Base-by-base conservation (phyloP, 2,888 invertebrate genomes). In the Augochlorella aurata region DNA sequence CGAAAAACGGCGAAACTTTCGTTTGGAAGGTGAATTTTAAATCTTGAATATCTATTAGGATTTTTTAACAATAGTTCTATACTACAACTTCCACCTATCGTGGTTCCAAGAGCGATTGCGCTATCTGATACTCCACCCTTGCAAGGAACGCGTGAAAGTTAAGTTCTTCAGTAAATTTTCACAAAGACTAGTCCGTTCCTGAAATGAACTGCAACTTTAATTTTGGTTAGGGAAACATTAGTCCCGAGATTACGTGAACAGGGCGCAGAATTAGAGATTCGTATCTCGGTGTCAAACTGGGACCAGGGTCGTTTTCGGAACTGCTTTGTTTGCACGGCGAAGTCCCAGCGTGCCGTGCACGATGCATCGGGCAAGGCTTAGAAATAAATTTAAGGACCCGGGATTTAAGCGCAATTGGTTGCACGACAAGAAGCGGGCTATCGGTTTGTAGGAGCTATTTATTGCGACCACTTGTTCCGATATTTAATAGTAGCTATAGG, bases 401-500 rank as follows among this genome's bases (percentile, higher is more conserved):
- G 54, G 54, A 58, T 58, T 24, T 21, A 58, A 24, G 54, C 24
- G 54, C 21, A 21, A 21, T 58, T 5, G 54, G 54, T 58, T 24
- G 21, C 54, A 24, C 54, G 58, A 24, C 58, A 21, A 58, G 58
- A 24, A 58, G 24, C 58, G 24, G 58, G 58, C 21, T 58, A 58
- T 58, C 58, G 58, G 58, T 58, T 58, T 58, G 24, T 16, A 58
- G 58, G 21, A 58, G 58, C 14, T 29, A 58, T 58, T 58, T 58
- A 58, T 58, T 58, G 24, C 58, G 24, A 7, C 29, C 58, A 2
- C 58, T 58, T 58, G 24, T 24, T 14, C 8, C 24, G 16, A 16
- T 58, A 58, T 58, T 29, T 58, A 58, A 58, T 58, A 58, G 21
- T 54, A 54, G 54, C 58, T 58, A 58, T 24, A 58, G 58, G 24